Conservation (phyloP, 2,113 vertebrate genomes). For the Gulo gulo region DNA sequence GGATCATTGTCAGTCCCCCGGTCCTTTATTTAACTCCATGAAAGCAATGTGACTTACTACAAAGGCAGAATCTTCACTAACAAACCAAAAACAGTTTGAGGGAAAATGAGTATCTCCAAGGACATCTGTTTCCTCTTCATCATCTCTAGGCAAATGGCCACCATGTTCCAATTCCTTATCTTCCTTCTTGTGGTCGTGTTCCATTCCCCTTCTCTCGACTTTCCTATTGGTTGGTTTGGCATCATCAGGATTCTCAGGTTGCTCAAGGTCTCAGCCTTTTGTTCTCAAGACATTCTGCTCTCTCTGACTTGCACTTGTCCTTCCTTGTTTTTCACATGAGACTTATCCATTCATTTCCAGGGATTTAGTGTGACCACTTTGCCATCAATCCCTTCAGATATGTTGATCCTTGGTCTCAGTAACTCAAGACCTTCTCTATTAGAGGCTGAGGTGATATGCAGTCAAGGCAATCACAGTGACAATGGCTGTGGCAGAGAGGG, state of each 20-base stretch:
- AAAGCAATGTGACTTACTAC: background rate
- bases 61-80: background rate
- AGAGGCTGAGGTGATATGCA: rapidly evolving
- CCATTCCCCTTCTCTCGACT: background rate
- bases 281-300: background rate
- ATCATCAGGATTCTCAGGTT: background rate
- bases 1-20: background rate
- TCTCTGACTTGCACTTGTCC: background rate
- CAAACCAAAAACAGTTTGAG: background rate
- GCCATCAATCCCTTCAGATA: too few species aligned
- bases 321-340: background rate
- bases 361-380: background rate
- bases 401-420: background rate
- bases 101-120: background rate
- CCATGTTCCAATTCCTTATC: background rate
- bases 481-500: background rate
- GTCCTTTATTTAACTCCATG: background rate
- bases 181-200: background rate
- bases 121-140: background rate
- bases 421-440: background rate
- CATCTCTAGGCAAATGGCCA: background rate
- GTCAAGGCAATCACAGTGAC: rapidly evolving
- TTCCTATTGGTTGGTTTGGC: background rate
- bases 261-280: background rate
- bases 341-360: background rate